These are phyloP conservation scores for Halesus radiatus DNA, from an alignment of 1,140 invertebrate genomes.

Conservation along the genomic window DNA sequence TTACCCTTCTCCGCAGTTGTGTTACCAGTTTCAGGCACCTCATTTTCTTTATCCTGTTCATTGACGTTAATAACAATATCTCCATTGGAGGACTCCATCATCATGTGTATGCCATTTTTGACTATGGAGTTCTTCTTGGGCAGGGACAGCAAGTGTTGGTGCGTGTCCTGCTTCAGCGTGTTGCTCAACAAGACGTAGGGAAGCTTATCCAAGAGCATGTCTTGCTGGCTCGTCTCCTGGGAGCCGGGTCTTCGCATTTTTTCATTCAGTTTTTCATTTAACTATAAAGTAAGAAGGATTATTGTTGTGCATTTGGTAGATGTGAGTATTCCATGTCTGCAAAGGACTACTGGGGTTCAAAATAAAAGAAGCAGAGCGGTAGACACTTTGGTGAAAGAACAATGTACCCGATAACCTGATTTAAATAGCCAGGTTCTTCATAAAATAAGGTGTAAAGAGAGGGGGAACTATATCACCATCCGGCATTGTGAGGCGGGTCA, in stretches of 20 bases:
- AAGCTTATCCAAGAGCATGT: conserved; percentile 17
- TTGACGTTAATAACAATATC: neutral
- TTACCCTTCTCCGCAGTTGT: neutral
- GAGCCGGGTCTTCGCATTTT: conserved; percentile 31
- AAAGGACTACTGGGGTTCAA: no score
- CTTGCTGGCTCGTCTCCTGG: neutral
- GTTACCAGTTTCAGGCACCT: neutral
- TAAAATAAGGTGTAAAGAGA: no score
- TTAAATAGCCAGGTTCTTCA: no score
- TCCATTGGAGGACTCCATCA: neutral
- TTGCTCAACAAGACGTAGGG: conserved; percentile 2
- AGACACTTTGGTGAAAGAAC: no score
- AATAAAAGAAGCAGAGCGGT: no score
- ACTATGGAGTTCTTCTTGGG: neutral
- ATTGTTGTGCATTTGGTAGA: no score
- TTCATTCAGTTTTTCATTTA: conserved; percentile 35
- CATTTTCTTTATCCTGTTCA: neutral
- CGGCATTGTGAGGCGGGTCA: no score
- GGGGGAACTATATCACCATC: no score
- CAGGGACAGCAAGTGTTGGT: neutral
- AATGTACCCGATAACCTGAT: no score
- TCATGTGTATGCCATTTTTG: neutral
- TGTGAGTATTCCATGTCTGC: no score
- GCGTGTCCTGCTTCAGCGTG: neutral
- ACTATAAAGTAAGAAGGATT: neutral